Evolutionary conservation across 2,113 vertebrate genomes (phyloP).

Genomic region (Salvelinus fontinalis): DNA sequence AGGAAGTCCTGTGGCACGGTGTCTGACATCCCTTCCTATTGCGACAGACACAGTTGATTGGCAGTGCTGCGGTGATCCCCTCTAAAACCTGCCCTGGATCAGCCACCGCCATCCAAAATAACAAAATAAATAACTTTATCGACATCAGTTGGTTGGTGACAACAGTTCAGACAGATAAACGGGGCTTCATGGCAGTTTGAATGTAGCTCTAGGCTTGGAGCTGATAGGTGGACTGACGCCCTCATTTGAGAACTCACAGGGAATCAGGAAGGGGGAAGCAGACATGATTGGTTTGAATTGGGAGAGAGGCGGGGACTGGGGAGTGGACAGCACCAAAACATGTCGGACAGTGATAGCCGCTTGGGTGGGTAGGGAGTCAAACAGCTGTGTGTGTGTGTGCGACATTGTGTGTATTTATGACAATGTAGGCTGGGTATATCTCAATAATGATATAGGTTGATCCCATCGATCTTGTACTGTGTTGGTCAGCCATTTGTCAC

Average conservation of each 20-base stretch:
- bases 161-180: not conserved
- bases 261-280: not conserved
- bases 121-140: not conserved
- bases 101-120: not conserved
- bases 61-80: conserved; percentile 13
- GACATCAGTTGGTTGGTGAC: not conserved
- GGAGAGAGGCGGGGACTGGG: not conserved
- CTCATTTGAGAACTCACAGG: not conserved
- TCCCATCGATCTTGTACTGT: not conserved
- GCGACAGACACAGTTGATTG: conserved; percentile 1
- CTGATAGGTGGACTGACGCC: not conserved
- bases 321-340: not conserved
- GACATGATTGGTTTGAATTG: not conserved
- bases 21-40: conserved; percentile 5
- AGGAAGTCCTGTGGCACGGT: conserved; percentile 5
- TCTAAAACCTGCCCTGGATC: not conserved
- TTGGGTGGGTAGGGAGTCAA: conserved; percentile 21
- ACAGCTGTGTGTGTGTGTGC: no score
- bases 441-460: not conserved
- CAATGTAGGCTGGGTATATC: not conserved
- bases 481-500: not conserved
- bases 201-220: not conserved
- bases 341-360: not conserved
- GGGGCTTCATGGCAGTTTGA: not conserved
- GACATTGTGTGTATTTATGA: not conserved